These are phyloP conservation scores for Volucella inanis DNA, from an alignment of 2,888 invertebrate species.

Conservation along the genomic window DNA sequence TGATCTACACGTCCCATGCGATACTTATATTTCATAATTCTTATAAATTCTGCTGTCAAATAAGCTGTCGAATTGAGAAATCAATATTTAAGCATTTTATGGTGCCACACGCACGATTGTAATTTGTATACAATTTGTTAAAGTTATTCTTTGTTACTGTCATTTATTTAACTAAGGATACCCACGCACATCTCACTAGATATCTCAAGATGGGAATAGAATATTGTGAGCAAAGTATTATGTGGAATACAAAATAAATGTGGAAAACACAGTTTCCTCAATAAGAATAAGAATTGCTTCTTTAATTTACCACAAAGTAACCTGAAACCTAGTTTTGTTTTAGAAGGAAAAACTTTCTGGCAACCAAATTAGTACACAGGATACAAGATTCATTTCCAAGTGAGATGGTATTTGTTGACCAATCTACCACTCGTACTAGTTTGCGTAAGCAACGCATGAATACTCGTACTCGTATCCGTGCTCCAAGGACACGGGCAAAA, in stretches of 20 bases:
- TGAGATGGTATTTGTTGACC: background rate
- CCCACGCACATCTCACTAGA: constrained; percentile 32
- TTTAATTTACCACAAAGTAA: no score
- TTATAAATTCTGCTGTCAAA: constrained; percentile 49
- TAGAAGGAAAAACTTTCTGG: no score
- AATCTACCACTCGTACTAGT: constrained; percentile 8
- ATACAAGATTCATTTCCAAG: background rate
- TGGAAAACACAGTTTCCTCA: background rate
- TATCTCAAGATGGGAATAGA: constrained; percentile 1
- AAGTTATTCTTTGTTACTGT: constrained; percentile 46
- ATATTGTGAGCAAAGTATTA: background rate
- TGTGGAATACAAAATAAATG: no score
- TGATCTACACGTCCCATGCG: background rate
- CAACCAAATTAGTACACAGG: background rate
- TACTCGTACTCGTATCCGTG: constrained; percentile 9
- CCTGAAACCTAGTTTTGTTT: no score
- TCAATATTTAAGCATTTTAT: constrained; percentile 31
- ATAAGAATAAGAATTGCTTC: background rate
- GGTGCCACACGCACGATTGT: constrained; percentile 19
- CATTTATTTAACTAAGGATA: constrained; percentile 35
- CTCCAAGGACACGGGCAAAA: constrained; percentile 29
- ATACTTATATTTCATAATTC: constrained; percentile 17
- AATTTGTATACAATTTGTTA: constrained; percentile 53
- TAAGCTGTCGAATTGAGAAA: constrained; percentile 60
- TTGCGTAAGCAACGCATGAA: constrained; percentile 59